Conservation (phyloP, 2,113 vertebrate genomes). For the Hypomesus transpacificus region DNA sequence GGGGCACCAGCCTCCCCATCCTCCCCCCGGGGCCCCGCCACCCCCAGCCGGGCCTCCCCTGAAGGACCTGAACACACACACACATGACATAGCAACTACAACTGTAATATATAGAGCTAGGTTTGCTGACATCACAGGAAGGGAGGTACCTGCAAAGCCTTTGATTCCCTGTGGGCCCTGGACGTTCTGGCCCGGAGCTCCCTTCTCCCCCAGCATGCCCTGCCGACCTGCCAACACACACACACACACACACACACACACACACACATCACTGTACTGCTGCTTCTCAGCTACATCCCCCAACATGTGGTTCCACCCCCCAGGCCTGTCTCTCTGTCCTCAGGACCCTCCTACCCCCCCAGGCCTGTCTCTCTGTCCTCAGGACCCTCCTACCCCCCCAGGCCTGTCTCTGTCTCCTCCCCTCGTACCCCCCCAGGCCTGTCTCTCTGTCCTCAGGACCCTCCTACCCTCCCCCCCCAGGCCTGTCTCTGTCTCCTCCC, state of each 20-base stretch:
- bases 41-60: slow-evolving; percentile 75
- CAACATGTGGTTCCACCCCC: neutral
- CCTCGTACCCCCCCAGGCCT: no score
- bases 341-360: neutral
- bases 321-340: neutral
- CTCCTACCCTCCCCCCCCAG: no score
- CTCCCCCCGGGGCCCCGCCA: slow-evolving; percentile 68
- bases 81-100: neutral
- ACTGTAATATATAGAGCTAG: neutral
- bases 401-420: no score
- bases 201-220: slow-evolving; percentile 62
- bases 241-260: slow-evolving; percentile 8
- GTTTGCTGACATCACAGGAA: neutral
- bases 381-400: slow-evolving; percentile 67
- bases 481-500: no score
- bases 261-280: neutral
- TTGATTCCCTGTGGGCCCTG: slow-evolving; percentile 65
- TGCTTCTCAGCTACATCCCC: neutral
- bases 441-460: no score
- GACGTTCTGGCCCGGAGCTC: slow-evolving; percentile 58
- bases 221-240: slow-evolving; percentile 53
- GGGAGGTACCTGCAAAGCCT: slow-evolving; percentile 67
- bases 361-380: no score
- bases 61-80: slow-evolving; percentile 66
- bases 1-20: slow-evolving; percentile 69